Conservation (phyloP, 1,140 invertebrate genomes). For the Tyrophagus putrescentiae region DNA sequence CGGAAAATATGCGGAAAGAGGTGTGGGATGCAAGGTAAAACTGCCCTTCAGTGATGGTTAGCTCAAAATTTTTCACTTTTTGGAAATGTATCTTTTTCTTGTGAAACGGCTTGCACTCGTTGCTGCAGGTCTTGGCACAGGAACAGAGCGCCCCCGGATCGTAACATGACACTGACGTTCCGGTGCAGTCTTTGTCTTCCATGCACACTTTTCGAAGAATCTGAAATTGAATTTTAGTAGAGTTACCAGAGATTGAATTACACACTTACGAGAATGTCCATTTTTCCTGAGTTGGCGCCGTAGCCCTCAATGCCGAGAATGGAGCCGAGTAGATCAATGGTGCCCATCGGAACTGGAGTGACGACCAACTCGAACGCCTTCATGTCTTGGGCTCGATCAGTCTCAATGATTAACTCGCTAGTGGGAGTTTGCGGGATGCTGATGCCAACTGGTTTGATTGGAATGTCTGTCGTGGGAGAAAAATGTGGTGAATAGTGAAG, state of each 20-base stretch:
- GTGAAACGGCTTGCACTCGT: slow-evolving; percentile 6
- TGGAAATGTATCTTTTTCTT: not conserved
- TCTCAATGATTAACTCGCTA: slow-evolving; percentile 2
- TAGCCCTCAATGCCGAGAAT: slow-evolving; percentile 24
- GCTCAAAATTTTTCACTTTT: slow-evolving; percentile 3
- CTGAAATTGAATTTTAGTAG: not conserved
- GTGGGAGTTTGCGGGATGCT: slow-evolving; percentile 17
- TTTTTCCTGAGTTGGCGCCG: slow-evolving; percentile 16
- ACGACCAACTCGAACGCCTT: slow-evolving; percentile 18
- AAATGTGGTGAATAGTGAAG: not conserved
- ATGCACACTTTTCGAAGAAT: slow-evolving; percentile 14
- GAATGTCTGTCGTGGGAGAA: slow-evolving; percentile 21
- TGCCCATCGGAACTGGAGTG: slow-evolving; percentile 11
- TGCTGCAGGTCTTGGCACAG: not conserved
- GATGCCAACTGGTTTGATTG: slow-evolving; percentile 20
- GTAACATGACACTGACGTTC: not conserved
- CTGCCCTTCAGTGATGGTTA: slow-evolving; percentile 15
- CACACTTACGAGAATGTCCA: slow-evolving; percentile 20
- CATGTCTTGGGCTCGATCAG: not conserved
- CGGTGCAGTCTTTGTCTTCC: not conserved
- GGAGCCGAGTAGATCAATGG: not conserved
- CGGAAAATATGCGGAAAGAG: slow-evolving; percentile 10
- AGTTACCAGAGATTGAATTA: not conserved
- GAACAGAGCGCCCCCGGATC: slow-evolving; percentile 14
- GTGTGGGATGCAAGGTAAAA: slow-evolving; percentile 3